phyloP scores from a whole-genome alignment of 2,113 vertebrate genomes.

The Hippoglossus stenolepis region DNA sequence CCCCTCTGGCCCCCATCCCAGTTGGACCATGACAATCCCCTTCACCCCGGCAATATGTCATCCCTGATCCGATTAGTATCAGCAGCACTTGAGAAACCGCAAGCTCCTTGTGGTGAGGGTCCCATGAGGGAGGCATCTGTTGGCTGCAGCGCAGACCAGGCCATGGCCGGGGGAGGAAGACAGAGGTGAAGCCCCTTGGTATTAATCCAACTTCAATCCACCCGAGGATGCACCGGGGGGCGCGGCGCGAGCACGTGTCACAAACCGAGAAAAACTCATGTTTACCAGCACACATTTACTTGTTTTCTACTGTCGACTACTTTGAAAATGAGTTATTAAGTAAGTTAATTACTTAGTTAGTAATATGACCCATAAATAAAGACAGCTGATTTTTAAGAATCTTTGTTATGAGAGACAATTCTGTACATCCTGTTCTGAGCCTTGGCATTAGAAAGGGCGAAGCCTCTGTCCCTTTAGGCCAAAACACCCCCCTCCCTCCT shows the following conservation, averaged over 20 bases:
- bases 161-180: background rate
- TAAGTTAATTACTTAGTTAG: background rate
- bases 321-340: background rate
- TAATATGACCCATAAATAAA: conserved; percentile 4
- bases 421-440: conserved; percentile 1
- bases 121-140: conserved; percentile 75
- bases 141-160: conserved; percentile 37
- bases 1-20: conserved; percentile 42
- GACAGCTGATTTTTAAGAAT: conserved; percentile 3
- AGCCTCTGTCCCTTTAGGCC: conserved; percentile 18
- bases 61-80: conserved; percentile 93
- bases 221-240: background rate
- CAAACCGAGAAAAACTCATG: conserved; percentile 5
- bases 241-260: background rate
- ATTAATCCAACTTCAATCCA: conserved; percentile 41
- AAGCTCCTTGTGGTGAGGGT: conserved; percentile 68
- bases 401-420: background rate
- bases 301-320: background rate
- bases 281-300: background rate
- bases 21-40: conserved; percentile 87
- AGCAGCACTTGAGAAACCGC: conserved; percentile 87
- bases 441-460: no score
- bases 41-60: conserved; percentile 88
- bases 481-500: conserved; percentile 24
- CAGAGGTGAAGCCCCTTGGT: conserved; percentile 22